Conservation (phyloP, 2,797 vertebrate genomes). For the Sus cebifrons region DNA sequence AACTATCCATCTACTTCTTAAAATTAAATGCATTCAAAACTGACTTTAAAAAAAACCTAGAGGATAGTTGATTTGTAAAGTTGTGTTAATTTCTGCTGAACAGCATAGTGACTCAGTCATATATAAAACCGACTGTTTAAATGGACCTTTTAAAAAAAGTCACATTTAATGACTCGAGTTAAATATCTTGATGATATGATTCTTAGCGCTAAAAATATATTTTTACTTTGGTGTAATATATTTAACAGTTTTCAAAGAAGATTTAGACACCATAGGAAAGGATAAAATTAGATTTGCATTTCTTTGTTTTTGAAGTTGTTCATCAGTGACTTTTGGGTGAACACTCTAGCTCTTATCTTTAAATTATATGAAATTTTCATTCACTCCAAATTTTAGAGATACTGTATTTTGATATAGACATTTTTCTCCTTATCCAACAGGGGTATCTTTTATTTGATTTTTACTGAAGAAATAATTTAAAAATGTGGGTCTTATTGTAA, state of each 20-base stretch:
- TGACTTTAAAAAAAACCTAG: not conserved
- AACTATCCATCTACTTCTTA: not conserved
- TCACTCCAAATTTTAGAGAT: not conserved
- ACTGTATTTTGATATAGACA: not conserved
- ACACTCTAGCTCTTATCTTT: not conserved
- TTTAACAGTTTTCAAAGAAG: not conserved
- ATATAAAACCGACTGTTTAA: not conserved
- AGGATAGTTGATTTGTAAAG: too few relatives aligned
- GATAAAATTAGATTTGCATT: not conserved
- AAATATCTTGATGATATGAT: not conserved
- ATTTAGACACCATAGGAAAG: not conserved
- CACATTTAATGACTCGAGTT: not conserved
- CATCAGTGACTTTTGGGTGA: not conserved
- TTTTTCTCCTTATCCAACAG: slow-evolving; percentile 16
- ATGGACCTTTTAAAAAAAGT: not conserved
- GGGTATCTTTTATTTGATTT: slow-evolving; percentile 52
- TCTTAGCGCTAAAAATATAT: not conserved
- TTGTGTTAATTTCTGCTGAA: too few relatives aligned
- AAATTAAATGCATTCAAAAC: not conserved
- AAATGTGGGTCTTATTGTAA: slow-evolving; percentile 1
- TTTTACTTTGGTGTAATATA: not conserved
- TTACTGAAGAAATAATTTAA: slow-evolving; percentile 12
- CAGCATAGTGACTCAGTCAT: too few relatives aligned
- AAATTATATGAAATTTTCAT: not conserved
- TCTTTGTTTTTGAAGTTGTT: not conserved